Percentiles rank a stretch among this genome's conserved stretches.
phyloP scores from a whole-genome alignment of 2,113 vertebrate species.

The Cacatua alba region DNA sequence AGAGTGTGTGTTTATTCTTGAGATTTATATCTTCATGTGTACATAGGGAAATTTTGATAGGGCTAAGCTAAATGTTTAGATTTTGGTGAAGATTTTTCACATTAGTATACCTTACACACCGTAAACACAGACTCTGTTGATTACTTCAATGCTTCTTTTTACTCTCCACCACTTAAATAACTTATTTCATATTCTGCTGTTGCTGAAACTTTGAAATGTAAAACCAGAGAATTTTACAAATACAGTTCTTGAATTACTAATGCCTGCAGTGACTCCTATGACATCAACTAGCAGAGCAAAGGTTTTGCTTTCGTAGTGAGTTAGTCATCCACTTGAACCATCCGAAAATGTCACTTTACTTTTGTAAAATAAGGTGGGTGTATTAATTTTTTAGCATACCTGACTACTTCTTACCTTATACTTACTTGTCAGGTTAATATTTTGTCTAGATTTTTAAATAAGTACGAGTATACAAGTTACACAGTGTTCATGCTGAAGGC shows the following conservation, averaged over 20 bases:
- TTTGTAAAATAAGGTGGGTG: neutral
- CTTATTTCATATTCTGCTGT: neutral
- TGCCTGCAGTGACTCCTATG: neutral
- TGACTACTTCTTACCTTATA: neutral
- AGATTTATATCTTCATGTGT: neutral
- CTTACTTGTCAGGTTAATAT: constrained; percentile 23
- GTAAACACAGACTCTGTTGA: neutral
- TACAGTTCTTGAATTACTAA: neutral
- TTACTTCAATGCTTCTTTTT: neutral
- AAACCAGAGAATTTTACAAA: neutral
- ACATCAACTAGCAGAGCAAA: neutral
- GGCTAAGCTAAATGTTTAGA: neutral
- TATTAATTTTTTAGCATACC: neutral
- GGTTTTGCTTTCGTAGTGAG: neutral
- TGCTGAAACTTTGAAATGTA: neutral
- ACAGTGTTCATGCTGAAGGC: neutral
- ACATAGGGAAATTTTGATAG: neutral
- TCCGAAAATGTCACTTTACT: neutral
- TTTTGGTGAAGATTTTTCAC: neutral
- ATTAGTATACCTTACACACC: rapidly evolving
- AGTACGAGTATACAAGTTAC: neutral
- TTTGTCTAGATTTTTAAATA: constrained; percentile 1
- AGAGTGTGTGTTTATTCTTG: neutral
- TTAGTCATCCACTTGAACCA: neutral
- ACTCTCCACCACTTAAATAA: neutral